These are phyloP conservation scores for Hippocampus abdominalis DNA, from an alignment of 2,113 vertebrate species.

Conservation along the genomic window DNA sequence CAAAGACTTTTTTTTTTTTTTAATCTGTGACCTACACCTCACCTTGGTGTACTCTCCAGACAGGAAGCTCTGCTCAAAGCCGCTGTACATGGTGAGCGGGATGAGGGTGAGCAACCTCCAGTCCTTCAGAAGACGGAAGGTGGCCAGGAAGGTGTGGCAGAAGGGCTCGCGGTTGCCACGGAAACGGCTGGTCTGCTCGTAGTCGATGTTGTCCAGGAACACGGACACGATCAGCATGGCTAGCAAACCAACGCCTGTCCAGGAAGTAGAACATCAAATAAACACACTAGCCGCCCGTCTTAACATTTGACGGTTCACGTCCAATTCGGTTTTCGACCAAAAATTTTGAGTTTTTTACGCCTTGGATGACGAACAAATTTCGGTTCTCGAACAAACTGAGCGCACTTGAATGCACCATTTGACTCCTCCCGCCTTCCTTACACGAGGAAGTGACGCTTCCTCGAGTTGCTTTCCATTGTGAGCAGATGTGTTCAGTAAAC, in stretches of 20 bases:
- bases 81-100: constrained; percentile 89
- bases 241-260: constrained; percentile 78
- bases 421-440: no score
- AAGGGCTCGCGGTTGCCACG: constrained; percentile 65
- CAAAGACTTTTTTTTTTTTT: no score
- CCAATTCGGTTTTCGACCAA: no score
- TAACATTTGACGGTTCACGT: no score
- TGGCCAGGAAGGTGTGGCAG: constrained; percentile 80
- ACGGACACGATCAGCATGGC: constrained; percentile 79
- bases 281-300: not conserved
- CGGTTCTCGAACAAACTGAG: no score
- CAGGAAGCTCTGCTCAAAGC: constrained; percentile 92
- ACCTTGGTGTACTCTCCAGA: constrained; percentile 93
- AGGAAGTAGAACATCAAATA: not conserved
- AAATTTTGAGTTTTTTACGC: no score
- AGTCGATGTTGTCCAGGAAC: constrained; percentile 82
- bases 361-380: no score
- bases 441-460: no score
- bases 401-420: no score
- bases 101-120: constrained; percentile 80
- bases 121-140: constrained; percentile 81
- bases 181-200: constrained; percentile 54
- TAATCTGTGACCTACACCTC: not conserved
- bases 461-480: no score
- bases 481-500: no score